Percentiles rank a stretch among this genome's conserved stretches.
phyloP scores from a whole-genome alignment of 2,113 vertebrate species.

The Desmodus rotundus region DNA sequence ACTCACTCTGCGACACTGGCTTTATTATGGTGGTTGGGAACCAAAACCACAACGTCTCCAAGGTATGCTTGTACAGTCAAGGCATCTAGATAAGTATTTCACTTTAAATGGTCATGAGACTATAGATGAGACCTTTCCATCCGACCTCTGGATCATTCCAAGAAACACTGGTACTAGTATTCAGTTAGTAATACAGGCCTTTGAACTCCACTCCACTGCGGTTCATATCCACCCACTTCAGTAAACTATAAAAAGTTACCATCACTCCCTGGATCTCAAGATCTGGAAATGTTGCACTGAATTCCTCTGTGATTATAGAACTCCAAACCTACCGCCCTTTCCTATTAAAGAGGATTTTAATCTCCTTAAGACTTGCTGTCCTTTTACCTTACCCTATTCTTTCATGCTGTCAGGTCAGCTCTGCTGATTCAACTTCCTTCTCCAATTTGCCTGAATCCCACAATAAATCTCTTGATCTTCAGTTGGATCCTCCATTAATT shows the following conservation, averaged over 20 bases:
- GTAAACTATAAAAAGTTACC: not conserved
- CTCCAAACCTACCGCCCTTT: not conserved
- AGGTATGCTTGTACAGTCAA: not conserved
- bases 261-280: not conserved
- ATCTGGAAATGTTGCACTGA: not conserved
- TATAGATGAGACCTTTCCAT: not conserved
- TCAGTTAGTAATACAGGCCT: not conserved
- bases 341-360: not conserved
- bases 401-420: not conserved
- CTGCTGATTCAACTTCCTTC: not conserved
- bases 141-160: not conserved
- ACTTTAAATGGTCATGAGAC: not conserved
- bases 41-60: not conserved
- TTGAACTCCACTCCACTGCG: not conserved
- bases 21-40: not conserved
- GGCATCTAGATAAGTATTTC: not conserved
- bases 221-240: not conserved
- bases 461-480: not conserved
- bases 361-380: not conserved
- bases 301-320: not conserved
- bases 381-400: not conserved
- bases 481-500: not conserved
- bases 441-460: not conserved
- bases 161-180: not conserved
- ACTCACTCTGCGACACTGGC: not conserved